Conservation (phyloP, 2,797 vertebrate genomes). For the Psittacula derbiana region DNA sequence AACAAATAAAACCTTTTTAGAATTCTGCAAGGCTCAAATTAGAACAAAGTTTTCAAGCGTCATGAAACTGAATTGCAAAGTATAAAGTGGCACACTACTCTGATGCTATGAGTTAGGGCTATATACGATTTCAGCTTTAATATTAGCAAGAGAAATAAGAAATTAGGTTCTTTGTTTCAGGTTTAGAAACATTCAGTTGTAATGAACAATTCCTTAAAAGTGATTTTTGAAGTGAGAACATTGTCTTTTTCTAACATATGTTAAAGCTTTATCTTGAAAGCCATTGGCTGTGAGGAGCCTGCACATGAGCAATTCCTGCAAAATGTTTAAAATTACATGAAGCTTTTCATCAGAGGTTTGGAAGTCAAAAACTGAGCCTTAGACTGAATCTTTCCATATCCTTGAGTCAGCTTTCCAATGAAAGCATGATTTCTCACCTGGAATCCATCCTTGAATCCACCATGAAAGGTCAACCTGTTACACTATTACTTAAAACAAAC, state of each 20-base stretch:
- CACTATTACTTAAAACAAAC: not conserved
- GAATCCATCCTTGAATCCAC: slow-evolving; percentile 42
- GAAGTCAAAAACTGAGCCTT: not conserved
- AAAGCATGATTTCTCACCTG: slow-evolving; percentile 7
- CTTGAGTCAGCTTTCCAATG: slow-evolving; percentile 11
- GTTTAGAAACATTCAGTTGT: not conserved
- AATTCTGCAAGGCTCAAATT: not conserved
- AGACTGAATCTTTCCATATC: not conserved
- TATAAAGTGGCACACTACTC: not conserved
- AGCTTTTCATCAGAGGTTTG: not conserved
- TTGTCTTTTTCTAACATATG: not conserved
- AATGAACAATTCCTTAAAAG: not conserved
- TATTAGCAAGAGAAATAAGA: not conserved
- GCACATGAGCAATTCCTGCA: not conserved
- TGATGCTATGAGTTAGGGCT: not conserved
- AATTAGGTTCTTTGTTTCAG: not conserved
- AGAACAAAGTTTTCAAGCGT: not conserved
- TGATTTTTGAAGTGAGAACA: not conserved
- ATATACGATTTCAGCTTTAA: not conserved
- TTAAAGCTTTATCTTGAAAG: not conserved
- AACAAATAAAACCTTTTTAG: not conserved
- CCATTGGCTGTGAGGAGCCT: not conserved
- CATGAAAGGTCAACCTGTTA: not conserved
- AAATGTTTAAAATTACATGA: not conserved
- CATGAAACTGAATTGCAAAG: not conserved